Base-by-base conservation (phyloP, 1,140 invertebrate species). In the Anoplolepis gracilipes region DNA sequence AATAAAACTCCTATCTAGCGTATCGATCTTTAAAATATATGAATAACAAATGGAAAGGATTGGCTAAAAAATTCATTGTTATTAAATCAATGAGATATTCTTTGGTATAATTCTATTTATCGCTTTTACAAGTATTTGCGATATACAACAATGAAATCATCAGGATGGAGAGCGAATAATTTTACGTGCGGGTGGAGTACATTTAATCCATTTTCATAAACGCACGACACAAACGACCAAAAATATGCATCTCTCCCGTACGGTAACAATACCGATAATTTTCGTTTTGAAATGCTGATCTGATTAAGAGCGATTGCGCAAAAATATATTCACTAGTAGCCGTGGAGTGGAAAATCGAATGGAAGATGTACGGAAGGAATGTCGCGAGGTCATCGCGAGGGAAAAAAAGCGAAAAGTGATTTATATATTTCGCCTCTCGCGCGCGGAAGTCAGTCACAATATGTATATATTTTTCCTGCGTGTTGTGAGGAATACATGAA, bases 251-350 rank as follows among this genome's bases (percentile, higher is more conserved):
- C 16, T 53, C 57, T 22, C 42, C 22, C 22, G 36, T 39, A n/a
- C 55, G 59, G 84, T 86, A 88, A 88, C 89, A 90, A 90, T 90
- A 90, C 90, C 86, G 86, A 90, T 90, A 85, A 90, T 90, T 90
- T 88, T 79, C 89, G 88, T 88, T n/a, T n/a, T 90, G 84, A 90
- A 90, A 90, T 88, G 73, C 73, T 72, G 85, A 88, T 88, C 13
- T 85, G 75, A 76, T 70, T 64, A 33, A 67, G 39, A 76, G 78
- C 75, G 87, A 89, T 89, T 84, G 78, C 46, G 78, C 82, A 84
- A 86, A 89, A 84, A 78, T 65, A 61, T 6, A 8, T 39, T 22
- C 59, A 59, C 77, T 22, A 16, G 67, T 86, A 84, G 84, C 65
- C 42, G n/a, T n/a, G n/a, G n/a, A n/a, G 59, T 19, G 85, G 59